Evolutionary conservation across 1,140 invertebrate genomes (phyloP), one percentile per base, ranked within the genome.

Genomic region (Hypothenemus hampei): DNA sequence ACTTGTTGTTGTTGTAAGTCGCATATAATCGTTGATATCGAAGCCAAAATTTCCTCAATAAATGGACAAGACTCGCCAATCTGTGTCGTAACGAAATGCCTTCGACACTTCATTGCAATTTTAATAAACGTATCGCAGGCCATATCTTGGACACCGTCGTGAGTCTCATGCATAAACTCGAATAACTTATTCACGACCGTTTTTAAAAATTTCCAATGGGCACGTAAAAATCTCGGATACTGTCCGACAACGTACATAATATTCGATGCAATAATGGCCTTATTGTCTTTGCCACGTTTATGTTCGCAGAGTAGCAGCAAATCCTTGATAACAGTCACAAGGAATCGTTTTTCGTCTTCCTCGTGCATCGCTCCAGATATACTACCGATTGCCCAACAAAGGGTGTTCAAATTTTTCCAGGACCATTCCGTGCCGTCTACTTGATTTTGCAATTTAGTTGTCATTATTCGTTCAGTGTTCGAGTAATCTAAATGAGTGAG

Each of bases 211-310:
- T 97, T 96, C 97, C 97, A 99, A 76, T 99, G 97, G n/a, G 94
- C 95, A 64, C 94, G 78, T 29, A 99, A 78, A 76, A 99, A 99
- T 37, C 97, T 79, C 40, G 97, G 97, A 78, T 99, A 99, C 71
- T 99, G 97, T 19, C 97, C 97, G 23, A 99, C 97, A 58, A 99
- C 97, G 74, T 99, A 99, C 97, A 99, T 99, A 59, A 99, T 99
- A 73, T 99, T 99, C 55, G 95, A 98, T 4, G 97, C 97, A 68
- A 99, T 97, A 45, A 99, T 99, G 39, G 97, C 97, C 76, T 99
- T 99, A 73, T 99, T 99, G 74, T 99, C 97, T 77, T 99, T 99
- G 7, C 97, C 97, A 64, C 97, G 89, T 72, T 99, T 99, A 70
- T 99, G 96, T 73, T 99, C 97, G 76, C 97, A 99, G 8, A 99